A percentile compares a stretch with the other conserved stretches of the same genome.
Conservation (phyloP, 2,797 vertebrate genomes). For the Notoglanidium macrostoma region DNA sequence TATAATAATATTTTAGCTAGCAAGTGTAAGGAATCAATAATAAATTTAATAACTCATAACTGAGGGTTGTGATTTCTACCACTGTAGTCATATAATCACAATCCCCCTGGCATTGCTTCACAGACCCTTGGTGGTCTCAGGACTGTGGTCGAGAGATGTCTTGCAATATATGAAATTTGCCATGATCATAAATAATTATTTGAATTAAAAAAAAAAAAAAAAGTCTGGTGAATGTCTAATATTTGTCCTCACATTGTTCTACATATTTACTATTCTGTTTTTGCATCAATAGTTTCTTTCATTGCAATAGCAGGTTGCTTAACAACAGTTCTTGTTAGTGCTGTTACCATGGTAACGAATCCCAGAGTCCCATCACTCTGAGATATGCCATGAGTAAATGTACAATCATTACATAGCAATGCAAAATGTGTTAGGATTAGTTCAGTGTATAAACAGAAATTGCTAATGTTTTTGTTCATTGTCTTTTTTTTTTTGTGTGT, state of each 20-base stretch:
- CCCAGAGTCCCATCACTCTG: not conserved
- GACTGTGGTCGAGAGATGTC: no score
- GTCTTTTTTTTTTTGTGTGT: not conserved
- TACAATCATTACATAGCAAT: not conserved
- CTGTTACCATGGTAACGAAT: constrained; percentile 17
- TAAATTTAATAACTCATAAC: not conserved
- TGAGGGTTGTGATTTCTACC: not conserved
- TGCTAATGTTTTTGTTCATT: not conserved
- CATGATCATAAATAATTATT: not conserved
- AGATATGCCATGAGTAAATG: not conserved
- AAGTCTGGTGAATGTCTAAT: no score
- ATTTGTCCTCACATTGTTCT: no score
- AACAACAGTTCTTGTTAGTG: not conserved
- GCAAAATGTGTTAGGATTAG: not conserved
- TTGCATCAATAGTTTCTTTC: constrained; percentile 3
- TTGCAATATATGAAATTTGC: no score
- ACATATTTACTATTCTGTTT: not conserved
- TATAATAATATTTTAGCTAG: not conserved
- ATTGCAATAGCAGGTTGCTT: constrained; percentile 4
- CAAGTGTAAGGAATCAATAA: not conserved
- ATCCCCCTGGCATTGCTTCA: not conserved
- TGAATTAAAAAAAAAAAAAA: no score
- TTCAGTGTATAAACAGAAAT: not conserved
- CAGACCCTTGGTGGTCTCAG: not conserved
- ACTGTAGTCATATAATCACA: not conserved